phyloP scores from a whole-genome alignment of 2,113 vertebrate species.

The Chaetura pelagica region DNA sequence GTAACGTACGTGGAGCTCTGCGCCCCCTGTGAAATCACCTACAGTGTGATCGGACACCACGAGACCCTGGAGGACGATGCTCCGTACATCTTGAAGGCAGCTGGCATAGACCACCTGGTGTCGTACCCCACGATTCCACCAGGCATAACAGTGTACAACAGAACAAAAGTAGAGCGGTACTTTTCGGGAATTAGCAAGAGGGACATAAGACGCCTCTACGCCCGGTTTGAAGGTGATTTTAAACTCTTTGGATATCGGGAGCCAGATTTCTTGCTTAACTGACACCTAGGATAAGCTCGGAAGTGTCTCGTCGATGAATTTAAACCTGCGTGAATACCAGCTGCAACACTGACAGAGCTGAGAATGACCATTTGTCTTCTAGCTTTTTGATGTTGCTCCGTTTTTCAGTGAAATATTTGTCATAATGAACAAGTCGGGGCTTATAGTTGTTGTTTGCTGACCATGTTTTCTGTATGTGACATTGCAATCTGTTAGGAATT shows the following conservation, averaged over 20 bases:
- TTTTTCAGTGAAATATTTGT: constrained; percentile 55
- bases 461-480: constrained; percentile 12
- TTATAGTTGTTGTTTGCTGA: constrained; percentile 46
- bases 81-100: constrained; percentile 87
- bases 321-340: background rate
- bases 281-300: constrained; percentile 34
- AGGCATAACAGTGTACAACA: constrained; percentile 94
- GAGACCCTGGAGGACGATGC: constrained; percentile 94
- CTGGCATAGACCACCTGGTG: constrained; percentile 87
- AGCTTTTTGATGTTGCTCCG: constrained; percentile 38
- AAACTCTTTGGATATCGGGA: constrained; percentile 91
- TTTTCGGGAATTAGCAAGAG: constrained; percentile 91
- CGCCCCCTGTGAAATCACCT: constrained; percentile 91
- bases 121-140: constrained; percentile 93
- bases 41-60: constrained; percentile 92
- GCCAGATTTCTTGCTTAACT: constrained; percentile 91
- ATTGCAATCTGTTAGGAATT: background rate
- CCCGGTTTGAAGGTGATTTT: constrained; percentile 92
- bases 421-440: constrained; percentile 6
- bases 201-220: constrained; percentile 88
- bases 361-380: constrained; percentile 19
- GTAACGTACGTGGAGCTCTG: constrained; percentile 93
- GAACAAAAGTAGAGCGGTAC: constrained; percentile 91
- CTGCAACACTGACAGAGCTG: constrained; percentile 22
- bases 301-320: background rate